Evolutionary conservation across 2,888 invertebrate genomes (phyloP), one percentile per base, ranked within the genome.

Genomic region (Nomada hirtipes): DNA sequence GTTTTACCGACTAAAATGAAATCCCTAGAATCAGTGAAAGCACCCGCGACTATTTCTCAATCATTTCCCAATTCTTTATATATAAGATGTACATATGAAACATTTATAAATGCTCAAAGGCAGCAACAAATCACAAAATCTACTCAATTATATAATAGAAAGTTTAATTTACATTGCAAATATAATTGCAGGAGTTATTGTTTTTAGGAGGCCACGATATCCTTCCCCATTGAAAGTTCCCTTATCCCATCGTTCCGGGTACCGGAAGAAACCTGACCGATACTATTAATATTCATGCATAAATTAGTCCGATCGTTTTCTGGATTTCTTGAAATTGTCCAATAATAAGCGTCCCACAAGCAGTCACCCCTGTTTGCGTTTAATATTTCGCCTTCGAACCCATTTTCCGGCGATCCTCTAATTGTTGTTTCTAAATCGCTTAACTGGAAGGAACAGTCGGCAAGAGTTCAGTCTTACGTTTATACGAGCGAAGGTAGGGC

Each of bases 401-500:
- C 26, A 59, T 70, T 63, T 73, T 77, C 10, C 75, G 70, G 67
- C 73, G 47, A 64, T 72, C 53, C 57, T 47, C 26, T 85, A 85
- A 86, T 86, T 76, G 86, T 86, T 74, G 69, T 83, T 83, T 83
- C 65, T 76, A 88, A 88, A 86, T 88, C 83, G 79, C 36, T 65
- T 68, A 64, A 55, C 55, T 70, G 59, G 60, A 68, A 69, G 70
- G 70, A 81, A 77, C 79, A 64, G 83, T 61, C 36, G 76, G 73
- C 64, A 60, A 64, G 73, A 83, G 75, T 79, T 80, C 64, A 84
- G 86, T 84, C 88, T 89, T 89, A 88, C 85, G 88, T 88, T 89
- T 89, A 88, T 89, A 89, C 80, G 91, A 89, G 89, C 89, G 89
- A 92, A 93, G 93, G 93, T 92, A 92, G 93, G 93, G 93, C 92